Base-by-base conservation (phyloP, 2,113 vertebrate species). In the Plecotus auritus region DNA sequence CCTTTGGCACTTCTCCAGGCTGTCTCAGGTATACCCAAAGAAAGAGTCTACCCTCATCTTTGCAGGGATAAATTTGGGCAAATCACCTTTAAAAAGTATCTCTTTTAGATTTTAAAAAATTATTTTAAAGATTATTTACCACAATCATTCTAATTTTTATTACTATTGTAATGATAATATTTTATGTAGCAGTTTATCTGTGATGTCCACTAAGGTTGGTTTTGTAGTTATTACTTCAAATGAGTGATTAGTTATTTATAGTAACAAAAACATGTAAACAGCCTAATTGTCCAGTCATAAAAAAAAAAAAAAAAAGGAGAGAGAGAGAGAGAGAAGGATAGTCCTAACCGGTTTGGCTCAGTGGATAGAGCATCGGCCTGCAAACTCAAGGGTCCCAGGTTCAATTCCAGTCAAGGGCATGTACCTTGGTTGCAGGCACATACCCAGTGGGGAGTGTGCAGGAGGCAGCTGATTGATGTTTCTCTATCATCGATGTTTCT, bases 201-300 rank as follows among this genome's bases (percentile, higher is more conserved):
- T 70, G 76, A 47, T 40, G 26, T 45, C 42, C 47, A 69, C 22
- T 72, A n/a, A 87, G 20, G 20, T 40, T 92, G 37, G 83, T 93
- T 86, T 84, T 59, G 47, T 32, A 66, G n/a, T 61, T 80, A n/a
- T 45, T 26, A 66, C 45, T 77, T 93, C 23, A 69, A 80, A 40
- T 83, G 47, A 82, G 67, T 45, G 45, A 93, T 23, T 35, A 72
- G 64, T 51, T 87, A 54, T 85, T 85, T 88, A 67, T 67, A 56
- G 42, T 76, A 94, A 88, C 30, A 88, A 88, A 91, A 84, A 47
- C 32, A 76, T 35, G 18, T 76, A 70, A 95, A 93, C 28, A 76
- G 66, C 42, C 64, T 54, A 72, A 82, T 84, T 89, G 40, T 72
- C 42, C 37, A 87, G 17, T 69, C 26, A 45, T 61, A 64, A 83